Base-by-base conservation (phyloP, 2,888 invertebrate genomes). In the Hyles lineata region DNA sequence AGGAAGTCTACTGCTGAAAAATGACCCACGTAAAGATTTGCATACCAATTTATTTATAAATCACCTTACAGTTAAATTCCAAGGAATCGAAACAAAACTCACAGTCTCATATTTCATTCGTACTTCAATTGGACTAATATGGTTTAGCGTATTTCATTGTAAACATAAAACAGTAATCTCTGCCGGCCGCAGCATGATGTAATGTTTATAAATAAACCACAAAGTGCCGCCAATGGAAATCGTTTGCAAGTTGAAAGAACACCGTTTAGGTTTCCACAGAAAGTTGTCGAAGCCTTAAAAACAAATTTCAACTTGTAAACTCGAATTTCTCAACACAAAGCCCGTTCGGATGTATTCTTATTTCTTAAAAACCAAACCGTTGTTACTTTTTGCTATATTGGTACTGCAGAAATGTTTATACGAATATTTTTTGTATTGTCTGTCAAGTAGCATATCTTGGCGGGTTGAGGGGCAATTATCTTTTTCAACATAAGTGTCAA, bases 231-330 rank as follows among this genome's bases (percentile, higher is more conserved):
- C 25, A 6, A 1, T 23, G 29, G 25, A 83, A 84, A 85, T 87
- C 83, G 80, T 79, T 80, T 83, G 85, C 80, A 75, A 82, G 81
- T 84, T 85, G 83, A 88, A 88, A 85, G 82, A 82, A 85, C 85
- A 80, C 81, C 83, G 79, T 82, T 83, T 84, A 83, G 89, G 89
- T 86, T 90, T 88, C 87, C 78, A 77, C 89, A 19, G 55, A 58
- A 58, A 89, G 86, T 91, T 91, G 72, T n/a, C 77, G 89, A 89
- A 91, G 85, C 90, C 90, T 86, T 88, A 87, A 80, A 88, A 91
- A 89, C 87, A 83, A 85, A 85, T 85, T 86, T 83, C 77, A 82
- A 88, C 81, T 86, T 82, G 73, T 77, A 80, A 88, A 89, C 86
- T 88, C 78, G 78, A 86, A 85, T 86, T 87, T 89, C 80, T 80